phyloP scores from a whole-genome alignment of 1,140 invertebrate species.

The Nymphalis io region DNA sequence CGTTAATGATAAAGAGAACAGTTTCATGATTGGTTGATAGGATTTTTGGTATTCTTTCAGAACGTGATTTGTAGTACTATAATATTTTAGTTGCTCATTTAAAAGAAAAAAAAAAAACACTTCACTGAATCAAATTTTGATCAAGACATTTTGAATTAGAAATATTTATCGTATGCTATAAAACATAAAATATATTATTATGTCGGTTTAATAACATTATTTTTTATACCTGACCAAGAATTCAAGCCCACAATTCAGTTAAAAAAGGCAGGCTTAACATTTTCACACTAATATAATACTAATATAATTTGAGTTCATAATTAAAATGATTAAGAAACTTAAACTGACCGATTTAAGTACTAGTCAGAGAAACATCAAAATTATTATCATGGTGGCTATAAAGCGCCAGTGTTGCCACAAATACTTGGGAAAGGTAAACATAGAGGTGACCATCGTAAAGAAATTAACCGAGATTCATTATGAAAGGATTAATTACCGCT shows the following conservation, averaged over 20 bases:
- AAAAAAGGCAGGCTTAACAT: no score
- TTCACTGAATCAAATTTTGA: background rate
- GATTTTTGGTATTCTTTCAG: background rate
- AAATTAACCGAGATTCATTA: slow-evolving; percentile 56
- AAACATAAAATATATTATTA: background rate
- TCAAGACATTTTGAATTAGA: slow-evolving; percentile 2
- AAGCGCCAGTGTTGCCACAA: slow-evolving; percentile 48
- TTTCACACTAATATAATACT: no score
- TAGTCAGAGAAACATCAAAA: slow-evolving; percentile 7
- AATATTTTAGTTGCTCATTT: background rate
- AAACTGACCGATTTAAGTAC: background rate
- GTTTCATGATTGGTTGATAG: slow-evolving; percentile 31
- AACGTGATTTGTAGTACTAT: background rate
- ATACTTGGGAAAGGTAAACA: slow-evolving; percentile 53
- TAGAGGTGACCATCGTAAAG: slow-evolving; percentile 44
- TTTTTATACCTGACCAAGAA: no score
- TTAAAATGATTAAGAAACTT: background rate
- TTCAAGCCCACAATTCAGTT: no score
- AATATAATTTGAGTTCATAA: no score
- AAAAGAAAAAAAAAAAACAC: background rate
- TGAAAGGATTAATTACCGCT: slow-evolving; percentile 65
- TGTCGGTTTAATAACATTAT: background rate
- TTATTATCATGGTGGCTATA: slow-evolving; percentile 45
- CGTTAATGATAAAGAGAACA: slow-evolving; percentile 40
- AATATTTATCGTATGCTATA: background rate